Evolutionary conservation across 2,888 invertebrate species (phyloP), one percentile per base, ranked within the genome.

Genomic region (Hydriomena furcata): DNA sequence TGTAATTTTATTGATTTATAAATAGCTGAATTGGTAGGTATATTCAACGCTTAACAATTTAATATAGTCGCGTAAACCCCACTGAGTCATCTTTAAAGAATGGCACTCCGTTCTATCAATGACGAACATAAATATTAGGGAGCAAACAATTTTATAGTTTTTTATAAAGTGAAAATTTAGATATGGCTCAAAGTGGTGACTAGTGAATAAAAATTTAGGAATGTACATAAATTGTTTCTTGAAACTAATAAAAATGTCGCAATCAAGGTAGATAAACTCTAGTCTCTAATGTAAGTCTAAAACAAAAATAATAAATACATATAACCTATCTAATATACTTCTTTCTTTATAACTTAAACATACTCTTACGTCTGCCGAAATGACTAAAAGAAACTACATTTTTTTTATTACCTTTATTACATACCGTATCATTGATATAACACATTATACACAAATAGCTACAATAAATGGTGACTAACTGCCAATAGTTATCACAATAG

Each of bases 401-500:
- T 66, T 60, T 68, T 78, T 79, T 75, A 77, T 79, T 73, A 70
- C 66, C 66, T 86, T 86, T 82, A 84, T 84, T 84, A 73, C 58
- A 76, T 71, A 83, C 70, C 70, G 49, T 66, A 67, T 63, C 61
- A 66, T 72, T 66, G 68, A 58, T 28, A 41, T 47, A 60, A 61
- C 49, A 61, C 28, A 65, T 53, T 47, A 70, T 68, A 71, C 60
- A 71, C 62, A 64, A 68, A 70, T 60, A 61, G 17, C 67, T 61
- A 67, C 58, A 66, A 64, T 63, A 69, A 60, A 71, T 68, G 60
- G 64, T 64, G 65, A 66, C 63, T 65, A 64, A 62, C 61, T 50
- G 65, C 67, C 63, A 45, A 58, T 60, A 57, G 79, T 85, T 86
- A 88, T 85, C 86, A 88, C 87, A 88, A 83, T 76, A 79, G 66